Percentiles rank a stretch among this genome's conserved stretches.
These are phyloP conservation scores for Deroplatys truncata DNA, from an alignment of 2,888 invertebrate species.

Conservation along the genomic window DNA sequence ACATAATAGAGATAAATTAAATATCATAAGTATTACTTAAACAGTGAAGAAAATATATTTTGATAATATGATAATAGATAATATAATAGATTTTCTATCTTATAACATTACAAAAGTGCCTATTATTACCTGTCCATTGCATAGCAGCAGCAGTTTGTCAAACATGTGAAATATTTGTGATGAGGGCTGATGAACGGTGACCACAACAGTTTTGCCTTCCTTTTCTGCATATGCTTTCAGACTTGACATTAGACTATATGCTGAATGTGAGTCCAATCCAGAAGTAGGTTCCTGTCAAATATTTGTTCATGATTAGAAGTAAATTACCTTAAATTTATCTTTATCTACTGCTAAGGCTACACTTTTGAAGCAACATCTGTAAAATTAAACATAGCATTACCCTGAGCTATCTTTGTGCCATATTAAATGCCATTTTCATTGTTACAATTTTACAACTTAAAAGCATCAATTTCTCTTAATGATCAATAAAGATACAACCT, in stretches of 20 bases:
- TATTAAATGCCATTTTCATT: too few species aligned
- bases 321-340: neutral
- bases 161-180: slow-evolving; percentile 82
- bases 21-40: too few species aligned
- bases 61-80: neutral
- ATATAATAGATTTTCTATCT: neutral
- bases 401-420: too few species aligned
- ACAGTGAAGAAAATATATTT: too few species aligned
- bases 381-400: too few species aligned
- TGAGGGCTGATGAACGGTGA: slow-evolving; percentile 78
- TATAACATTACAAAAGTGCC: neutral
- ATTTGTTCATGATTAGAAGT: slow-evolving; percentile 6
- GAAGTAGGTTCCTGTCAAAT: slow-evolving; percentile 71
- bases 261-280: slow-evolving; percentile 76
- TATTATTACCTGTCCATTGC: slow-evolving; percentile 56
- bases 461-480: too few species aligned
- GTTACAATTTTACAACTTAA: too few species aligned
- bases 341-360: too few species aligned
- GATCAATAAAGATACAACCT: too few species aligned
- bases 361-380: too few species aligned
- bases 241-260: slow-evolving; percentile 67
- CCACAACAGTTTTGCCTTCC: slow-evolving; percentile 73
- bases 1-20: too few species aligned
- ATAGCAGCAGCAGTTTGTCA: slow-evolving; percentile 66
- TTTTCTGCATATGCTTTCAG: slow-evolving; percentile 69